Evolutionary conservation across 2,797 vertebrate genomes (phyloP).

Genomic region (Brotula barbata): DNA sequence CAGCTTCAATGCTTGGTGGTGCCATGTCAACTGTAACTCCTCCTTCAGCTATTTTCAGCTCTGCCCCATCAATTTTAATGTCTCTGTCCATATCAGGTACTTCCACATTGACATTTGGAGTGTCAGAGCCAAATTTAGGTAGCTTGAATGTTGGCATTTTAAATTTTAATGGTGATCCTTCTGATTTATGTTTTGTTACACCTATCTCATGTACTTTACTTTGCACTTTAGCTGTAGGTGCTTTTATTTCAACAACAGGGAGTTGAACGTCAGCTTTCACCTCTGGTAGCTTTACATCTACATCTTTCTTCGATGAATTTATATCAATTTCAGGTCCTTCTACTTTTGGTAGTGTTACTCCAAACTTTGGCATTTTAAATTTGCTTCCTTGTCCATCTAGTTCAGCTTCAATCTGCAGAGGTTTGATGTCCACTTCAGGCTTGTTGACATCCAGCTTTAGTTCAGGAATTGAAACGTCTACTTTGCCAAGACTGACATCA

Average conservation of each 20-base stretch:
- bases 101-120: neutral
- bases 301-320: constrained; percentile 34
- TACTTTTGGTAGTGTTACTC: constrained; percentile 28
- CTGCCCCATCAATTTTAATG: neutral
- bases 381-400: constrained; percentile 29
- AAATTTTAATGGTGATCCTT: constrained; percentile 38
- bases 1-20: constrained; percentile 3
- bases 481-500: constrained; percentile 24
- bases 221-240: constrained; percentile 22
- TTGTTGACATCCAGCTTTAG: constrained; percentile 23
- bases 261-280: constrained; percentile 17
- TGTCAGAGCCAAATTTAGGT: constrained; percentile 43
- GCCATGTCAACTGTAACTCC: constrained; percentile 2
- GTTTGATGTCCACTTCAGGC: constrained; percentile 33
- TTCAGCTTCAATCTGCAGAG: constrained; percentile 25
- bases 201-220: constrained; percentile 26
- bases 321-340: constrained; percentile 37
- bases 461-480: constrained; percentile 39
- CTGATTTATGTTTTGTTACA: constrained; percentile 18
- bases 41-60: constrained; percentile 1
- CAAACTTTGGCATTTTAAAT: constrained; percentile 57
- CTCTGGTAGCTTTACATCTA: constrained; percentile 22
- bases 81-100: constrained; percentile 17
- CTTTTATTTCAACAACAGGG: constrained; percentile 24
- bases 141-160: constrained; percentile 64